Base-by-base conservation (phyloP, 2,797 vertebrate genomes). In the Lepidocolaptes lacrymiger region DNA sequence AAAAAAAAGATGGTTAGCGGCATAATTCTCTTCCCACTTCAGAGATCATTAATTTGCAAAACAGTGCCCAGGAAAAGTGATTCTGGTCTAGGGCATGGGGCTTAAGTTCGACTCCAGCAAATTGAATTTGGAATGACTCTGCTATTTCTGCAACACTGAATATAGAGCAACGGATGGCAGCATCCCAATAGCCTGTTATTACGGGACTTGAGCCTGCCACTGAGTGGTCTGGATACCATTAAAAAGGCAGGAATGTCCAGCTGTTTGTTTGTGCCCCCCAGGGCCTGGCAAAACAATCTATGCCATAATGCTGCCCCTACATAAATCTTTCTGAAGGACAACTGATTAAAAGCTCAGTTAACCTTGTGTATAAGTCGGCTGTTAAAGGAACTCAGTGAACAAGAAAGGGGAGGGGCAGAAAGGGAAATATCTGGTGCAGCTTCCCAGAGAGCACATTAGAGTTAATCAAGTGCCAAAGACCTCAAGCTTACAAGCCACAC, bases 141-240 rank as follows among this genome's bases (percentile, higher is more conserved):
- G 97, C 97, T 98, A 98, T 99, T 98, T 98, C 97, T 95, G 97
- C 73, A 59, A 95, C 68, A 72, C 97, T 96, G 96, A 97, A 97
- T 97, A 98, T 97, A 97, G 96, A 95, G 96, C 89, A 95, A 94
- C 1, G 93, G 95, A 97, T 97, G 97, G 97, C 97, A 97, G 95
- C 94, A 97, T 94, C 92, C 95, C 96, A 96, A 95, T 91, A 91
- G 96, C 95, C 97, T 96, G 97, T 97, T 97, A 96, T 97, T 97
- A 97, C 13, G 77, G 96, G 96, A 97, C 97, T 96, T 97, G 97
- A 97, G 98, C 96, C 93, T 97, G 74, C 95, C 95, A 97, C 91
- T 58, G 86, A 90, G 85, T 30, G 73, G 87, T 91, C 91, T 85
- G 73, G 95, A 93, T 95, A 96, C 91, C 83, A 96, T 83, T 91